phyloP scores from a whole-genome alignment of 1,140 invertebrate genomes.

The Pachyrhynchus sulphureomaculatus region DNA sequence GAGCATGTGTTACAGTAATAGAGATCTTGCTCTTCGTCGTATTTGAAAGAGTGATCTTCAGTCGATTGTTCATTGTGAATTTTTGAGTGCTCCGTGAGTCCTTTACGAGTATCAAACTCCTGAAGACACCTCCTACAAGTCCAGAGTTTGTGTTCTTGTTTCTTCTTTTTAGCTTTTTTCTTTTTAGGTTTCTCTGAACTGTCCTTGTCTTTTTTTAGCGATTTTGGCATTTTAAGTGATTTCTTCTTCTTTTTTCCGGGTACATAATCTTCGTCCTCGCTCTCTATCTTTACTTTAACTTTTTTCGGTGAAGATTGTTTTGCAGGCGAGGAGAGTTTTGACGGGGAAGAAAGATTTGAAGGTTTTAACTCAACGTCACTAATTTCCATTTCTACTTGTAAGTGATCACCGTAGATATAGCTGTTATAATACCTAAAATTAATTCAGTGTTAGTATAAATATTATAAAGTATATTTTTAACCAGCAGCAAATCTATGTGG shows the following conservation, averaged over 20 bases:
- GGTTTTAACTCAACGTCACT: no score
- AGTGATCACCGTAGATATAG: no score
- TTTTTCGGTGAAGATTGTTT: not conserved
- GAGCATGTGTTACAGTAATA: conserved; percentile 41
- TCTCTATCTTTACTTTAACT: conserved; percentile 14
- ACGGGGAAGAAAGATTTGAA: no score
- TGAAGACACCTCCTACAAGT: conserved; percentile 37
- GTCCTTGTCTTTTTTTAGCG: not conserved
- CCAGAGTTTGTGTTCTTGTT: conserved; percentile 33
- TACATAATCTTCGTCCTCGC: conserved; percentile 23
- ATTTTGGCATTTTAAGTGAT: not conserved
- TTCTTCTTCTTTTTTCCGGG: conserved; percentile 22
- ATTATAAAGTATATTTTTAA: no score
- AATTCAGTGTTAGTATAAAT: no score
- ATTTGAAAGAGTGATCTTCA: conserved; percentile 32
- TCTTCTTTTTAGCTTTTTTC: conserved; percentile 8
- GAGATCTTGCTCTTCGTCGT: conserved; percentile 34
- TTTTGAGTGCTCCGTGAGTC: conserved; percentile 35
- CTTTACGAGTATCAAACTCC: conserved; percentile 35
- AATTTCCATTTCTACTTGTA: no score
- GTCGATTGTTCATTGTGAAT: conserved; percentile 17
- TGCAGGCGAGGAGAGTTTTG: not conserved
- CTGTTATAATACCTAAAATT: no score
- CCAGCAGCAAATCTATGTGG: no score
- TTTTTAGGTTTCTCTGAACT: not conserved